Percentiles rank a stretch among this genome's conserved stretches.
These are phyloP conservation scores for Pelecanus crispus DNA, from an alignment of 2,113 vertebrate genomes.

Conservation along the genomic window DNA sequence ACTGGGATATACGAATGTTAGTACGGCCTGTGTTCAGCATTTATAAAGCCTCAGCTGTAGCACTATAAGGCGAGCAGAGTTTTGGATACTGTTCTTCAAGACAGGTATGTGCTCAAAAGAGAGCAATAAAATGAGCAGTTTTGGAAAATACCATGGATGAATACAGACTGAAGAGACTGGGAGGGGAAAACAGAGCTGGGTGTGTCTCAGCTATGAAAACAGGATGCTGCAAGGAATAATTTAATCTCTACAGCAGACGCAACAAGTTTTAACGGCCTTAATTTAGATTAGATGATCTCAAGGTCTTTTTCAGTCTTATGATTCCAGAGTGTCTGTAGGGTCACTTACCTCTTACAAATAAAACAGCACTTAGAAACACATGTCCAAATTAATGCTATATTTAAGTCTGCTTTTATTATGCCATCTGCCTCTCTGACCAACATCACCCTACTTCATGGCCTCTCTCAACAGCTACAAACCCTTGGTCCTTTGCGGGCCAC, in stretches of 20 bases:
- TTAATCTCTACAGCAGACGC: conserved; percentile 32
- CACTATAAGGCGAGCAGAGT: neutral
- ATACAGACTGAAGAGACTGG: neutral
- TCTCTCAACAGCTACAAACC: neutral
- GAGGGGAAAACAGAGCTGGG: neutral
- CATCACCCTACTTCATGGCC: neutral
- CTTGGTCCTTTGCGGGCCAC: neutral
- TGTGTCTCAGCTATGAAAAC: conserved; percentile 35
- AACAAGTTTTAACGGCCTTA: conserved; percentile 14
- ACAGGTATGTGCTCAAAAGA: neutral
- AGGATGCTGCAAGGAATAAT: conserved; percentile 51
- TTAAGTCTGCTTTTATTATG: neutral
- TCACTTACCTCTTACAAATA: neutral
- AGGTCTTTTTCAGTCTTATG: neutral
- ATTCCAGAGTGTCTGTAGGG: neutral
- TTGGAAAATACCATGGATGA: neutral
- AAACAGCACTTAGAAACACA: neutral
- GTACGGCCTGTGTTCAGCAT: neutral
- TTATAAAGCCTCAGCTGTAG: neutral
- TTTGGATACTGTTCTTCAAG: neutral
- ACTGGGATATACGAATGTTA: neutral
- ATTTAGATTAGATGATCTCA: conserved; percentile 48
- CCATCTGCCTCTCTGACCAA: neutral
- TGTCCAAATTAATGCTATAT: neutral
- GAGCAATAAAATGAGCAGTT: neutral